Evolutionary conservation across 2,888 invertebrate genomes (phyloP), one percentile per base, ranked within the genome.

Genomic region (Diploptera punctata): DNA sequence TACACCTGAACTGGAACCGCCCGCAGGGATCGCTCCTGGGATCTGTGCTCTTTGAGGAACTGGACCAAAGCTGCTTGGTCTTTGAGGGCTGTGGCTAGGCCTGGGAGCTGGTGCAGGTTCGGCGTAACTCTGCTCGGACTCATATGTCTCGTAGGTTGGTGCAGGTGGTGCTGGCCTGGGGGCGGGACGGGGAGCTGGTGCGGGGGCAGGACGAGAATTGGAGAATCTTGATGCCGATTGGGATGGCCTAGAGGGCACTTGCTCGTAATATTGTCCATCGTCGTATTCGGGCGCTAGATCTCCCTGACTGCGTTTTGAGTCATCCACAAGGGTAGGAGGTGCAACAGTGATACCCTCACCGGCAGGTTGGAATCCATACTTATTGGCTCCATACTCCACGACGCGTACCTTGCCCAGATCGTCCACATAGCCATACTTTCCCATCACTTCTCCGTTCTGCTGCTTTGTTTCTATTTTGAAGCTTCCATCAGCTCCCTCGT

Each of bases 381-480:
- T 93, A 83, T 94, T 93, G 44, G 95, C 95, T 5, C 95, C 95
- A 80, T 96, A 96, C 80, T 95, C 95, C 24, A 95, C 90, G 1
- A 94, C 93, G 47, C 94, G 90, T 1, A 91, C 89, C 87, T 93
- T 88, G 79, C 95, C 90, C 70, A 88, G 86, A 79, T 93, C 94
- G 80, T 95, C 95, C 71, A 92, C 91, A 85, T 94, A 95, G 2
- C 95, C 95, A 80, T 95, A 95, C 82, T 95, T 95, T 77, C 95
- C 95, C 83, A 92, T 93, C 10, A 95, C 95, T 78, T 94, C 94
- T 0, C 95, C 95, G 5, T 87, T 87, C 0, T 91, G 88, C 21
- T 90, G 83, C 82, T 95, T 95, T 10, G 95, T 95, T 83, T 95
- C 95, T 79, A 95, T 95, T 85, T 95, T 94, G 86, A 95, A 95